phyloP scores from a whole-genome alignment of 2,888 invertebrate genomes.

The Nomada hirtipes region DNA sequence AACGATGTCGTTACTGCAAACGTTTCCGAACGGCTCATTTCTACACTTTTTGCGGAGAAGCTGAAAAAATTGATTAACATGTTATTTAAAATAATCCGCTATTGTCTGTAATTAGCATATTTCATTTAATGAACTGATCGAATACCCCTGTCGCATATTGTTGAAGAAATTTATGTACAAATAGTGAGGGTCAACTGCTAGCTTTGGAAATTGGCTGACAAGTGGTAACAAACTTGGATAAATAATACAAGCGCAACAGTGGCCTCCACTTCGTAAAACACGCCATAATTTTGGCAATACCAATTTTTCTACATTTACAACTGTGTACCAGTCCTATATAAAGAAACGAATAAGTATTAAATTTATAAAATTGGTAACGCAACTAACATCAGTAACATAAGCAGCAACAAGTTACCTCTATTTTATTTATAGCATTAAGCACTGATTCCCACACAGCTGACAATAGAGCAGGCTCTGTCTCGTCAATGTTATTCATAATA shows the following conservation, averaged over 20 bases:
- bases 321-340: conserved; percentile 89
- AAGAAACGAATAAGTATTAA: conserved; percentile 9
- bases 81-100: background rate
- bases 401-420: conserved; percentile 84
- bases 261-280: conserved; percentile 89
- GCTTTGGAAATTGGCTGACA: conserved; percentile 88
- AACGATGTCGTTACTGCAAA: conserved; percentile 88
- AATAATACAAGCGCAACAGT: conserved; percentile 90
- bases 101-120: conserved; percentile 5
- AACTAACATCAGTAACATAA: too few relatives aligned
- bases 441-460: conserved; percentile 91
- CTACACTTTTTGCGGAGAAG: conserved; percentile 86
- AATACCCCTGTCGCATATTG: conserved; percentile 88
- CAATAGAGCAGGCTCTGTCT: conserved; percentile 88
- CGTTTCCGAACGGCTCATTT: conserved; percentile 89
- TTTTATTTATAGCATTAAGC: conserved; percentile 87
- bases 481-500: conserved; percentile 89
- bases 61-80: conserved; percentile 81
- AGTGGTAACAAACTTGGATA: conserved; percentile 92
- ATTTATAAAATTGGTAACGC: conserved; percentile 1
- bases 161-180: conserved; percentile 89
- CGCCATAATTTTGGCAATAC: conserved; percentile 90
- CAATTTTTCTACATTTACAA: conserved; percentile 90
- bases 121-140: background rate
- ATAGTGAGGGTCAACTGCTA: conserved; percentile 83